Evolutionary conservation across 2,113 vertebrate genomes (phyloP), one percentile per base, ranked within the genome.

Genomic region (Platanista minor): DNA sequence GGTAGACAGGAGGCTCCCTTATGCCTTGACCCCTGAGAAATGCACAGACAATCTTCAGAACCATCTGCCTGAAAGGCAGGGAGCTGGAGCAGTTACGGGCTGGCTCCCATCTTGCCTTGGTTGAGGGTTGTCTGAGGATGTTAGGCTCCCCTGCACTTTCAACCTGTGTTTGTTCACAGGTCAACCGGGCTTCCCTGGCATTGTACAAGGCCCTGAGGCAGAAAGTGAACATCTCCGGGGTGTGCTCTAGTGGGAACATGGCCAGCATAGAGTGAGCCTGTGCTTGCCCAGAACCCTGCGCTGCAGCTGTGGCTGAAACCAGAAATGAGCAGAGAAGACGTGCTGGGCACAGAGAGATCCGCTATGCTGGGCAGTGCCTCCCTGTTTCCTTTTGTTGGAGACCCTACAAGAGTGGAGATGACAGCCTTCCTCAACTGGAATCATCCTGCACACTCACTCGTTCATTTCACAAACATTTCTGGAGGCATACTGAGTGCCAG

Each of bases 401-500:
- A 61, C 21, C 5, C 15, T 77, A 17, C 8, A 18, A 41, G 39
- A n/a, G 20, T 49, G 31, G 46, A 29, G 83, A 85, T 23, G 72
- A 75, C 31, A 41, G 43, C 57, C 59, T 49, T 43, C 46, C 69
- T 84, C 74, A 2, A 0, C 1, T 2, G 20, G 72, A 85, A 33
- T 27, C 15, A 15, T 21, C 33, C 27, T 14, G 7, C 23, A 5
- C 9, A n/a, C 29, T 36, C 75, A 57, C 31, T 41, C 8, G 39
- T 62, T 96, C 75, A 66, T 61, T 74, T 83, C 27, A 33, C 57
- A 91, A 67, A 74, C 31, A 69, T 52, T 87, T 71, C 72, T 36
- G 36, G 18, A 92, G 31, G 67, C 49, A n/a, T 27, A 14, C 39
- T 33, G 27, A n/a, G 9, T 27, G 15, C 54, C 36, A 20, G 85